Percentiles rank a stretch among this genome's conserved stretches.
Conservation (phyloP, 2,888 invertebrate species). For the Rhagonycha lutea region DNA sequence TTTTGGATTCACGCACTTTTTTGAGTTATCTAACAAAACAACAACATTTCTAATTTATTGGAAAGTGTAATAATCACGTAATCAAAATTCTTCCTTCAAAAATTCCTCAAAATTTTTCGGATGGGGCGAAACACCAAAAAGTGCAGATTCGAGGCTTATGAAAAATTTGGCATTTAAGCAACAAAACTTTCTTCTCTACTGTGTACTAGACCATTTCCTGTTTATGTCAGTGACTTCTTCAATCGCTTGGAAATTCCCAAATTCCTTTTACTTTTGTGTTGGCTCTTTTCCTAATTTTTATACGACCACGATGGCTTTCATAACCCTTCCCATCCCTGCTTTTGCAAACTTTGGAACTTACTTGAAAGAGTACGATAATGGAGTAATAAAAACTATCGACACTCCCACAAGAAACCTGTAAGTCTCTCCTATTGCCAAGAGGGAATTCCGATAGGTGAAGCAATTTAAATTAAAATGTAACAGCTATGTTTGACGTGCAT, state of each 20-base stretch:
- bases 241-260: not conserved
- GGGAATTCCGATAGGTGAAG: too few relatives aligned
- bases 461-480: too few relatives aligned
- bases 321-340: too few relatives aligned
- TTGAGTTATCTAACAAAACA: not conserved
- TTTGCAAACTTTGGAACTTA: too few relatives aligned
- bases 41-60: not conserved
- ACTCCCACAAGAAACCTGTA: too few relatives aligned
- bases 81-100: not conserved
- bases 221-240: not conserved
- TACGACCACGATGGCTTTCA: too few relatives aligned
- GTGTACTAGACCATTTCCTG: not conserved
- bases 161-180: not conserved
- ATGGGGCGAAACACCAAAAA: not conserved
- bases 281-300: not conserved
- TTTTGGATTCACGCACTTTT: not conserved
- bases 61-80: not conserved
- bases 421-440: too few relatives aligned
- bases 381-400: too few relatives aligned
- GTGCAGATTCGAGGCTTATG: not conserved
- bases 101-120: not conserved
- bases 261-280: not conserved
- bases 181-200: not conserved
- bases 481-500: too few relatives aligned
- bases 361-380: too few relatives aligned